Percentiles rank a stretch among this genome's conserved stretches.
Conservation (phyloP, 2,113 vertebrate species). For the Dromaius novaehollandiae region DNA sequence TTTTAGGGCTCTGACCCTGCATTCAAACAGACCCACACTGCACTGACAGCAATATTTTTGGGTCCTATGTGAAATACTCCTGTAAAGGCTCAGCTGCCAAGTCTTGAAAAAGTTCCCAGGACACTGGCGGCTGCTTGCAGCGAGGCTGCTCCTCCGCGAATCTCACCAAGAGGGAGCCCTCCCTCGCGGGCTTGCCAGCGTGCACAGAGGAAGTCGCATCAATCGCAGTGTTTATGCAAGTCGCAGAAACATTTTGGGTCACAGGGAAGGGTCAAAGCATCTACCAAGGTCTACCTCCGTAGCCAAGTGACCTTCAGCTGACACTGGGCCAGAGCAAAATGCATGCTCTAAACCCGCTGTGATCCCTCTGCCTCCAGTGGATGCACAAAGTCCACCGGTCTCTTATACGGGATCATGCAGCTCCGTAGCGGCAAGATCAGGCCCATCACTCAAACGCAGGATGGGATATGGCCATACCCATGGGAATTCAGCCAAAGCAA, state of each 20-base stretch:
- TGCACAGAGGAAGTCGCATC: neutral
- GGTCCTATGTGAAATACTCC: conserved; percentile 65
- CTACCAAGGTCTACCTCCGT: neutral
- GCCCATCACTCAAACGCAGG: neutral
- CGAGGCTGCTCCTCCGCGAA: neutral
- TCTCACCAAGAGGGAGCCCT: neutral
- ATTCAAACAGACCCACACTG: neutral
- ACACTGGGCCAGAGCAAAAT: neutral
- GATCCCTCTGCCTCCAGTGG: neutral
- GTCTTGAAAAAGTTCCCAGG: conserved; percentile 67
- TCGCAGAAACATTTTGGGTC: neutral
- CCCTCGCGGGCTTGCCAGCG: neutral
- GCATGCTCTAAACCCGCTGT: neutral
- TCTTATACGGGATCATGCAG: neutral
- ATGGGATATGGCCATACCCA: neutral
- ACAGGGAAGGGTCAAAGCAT: neutral
- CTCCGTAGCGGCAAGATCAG: neutral
- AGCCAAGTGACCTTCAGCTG: neutral
- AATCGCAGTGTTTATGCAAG: neutral
- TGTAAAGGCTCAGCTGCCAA: conserved; percentile 33
- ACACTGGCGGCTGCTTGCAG: neutral
- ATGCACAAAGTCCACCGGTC: neutral
- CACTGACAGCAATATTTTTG: conserved; percentile 59
- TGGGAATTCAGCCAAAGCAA: neutral
- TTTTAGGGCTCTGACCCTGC: conserved; percentile 56